Conservation (phyloP, 2,113 vertebrate species). For the Myrmecobius fasciatus region DNA sequence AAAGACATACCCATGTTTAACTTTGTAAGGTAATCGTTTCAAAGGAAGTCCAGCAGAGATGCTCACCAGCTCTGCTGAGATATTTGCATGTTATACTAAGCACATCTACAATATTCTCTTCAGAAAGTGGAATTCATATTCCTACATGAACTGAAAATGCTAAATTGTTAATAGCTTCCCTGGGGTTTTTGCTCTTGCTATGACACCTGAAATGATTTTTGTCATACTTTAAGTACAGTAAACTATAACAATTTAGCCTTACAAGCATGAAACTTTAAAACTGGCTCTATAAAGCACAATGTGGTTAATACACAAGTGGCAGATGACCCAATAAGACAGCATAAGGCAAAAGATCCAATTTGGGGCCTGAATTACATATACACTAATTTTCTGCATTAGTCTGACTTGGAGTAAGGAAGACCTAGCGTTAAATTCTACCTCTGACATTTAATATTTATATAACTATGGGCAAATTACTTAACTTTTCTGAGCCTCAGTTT, state of each 20-base stretch:
- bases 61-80: neutral
- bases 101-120: slow-evolving; percentile 36
- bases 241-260: slow-evolving; percentile 32
- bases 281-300: neutral
- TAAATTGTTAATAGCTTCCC: slow-evolving; percentile 49
- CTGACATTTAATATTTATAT: neutral
- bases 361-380: neutral
- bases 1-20: slow-evolving; percentile 36
- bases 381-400: neutral
- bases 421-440: neutral
- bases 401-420: neutral
- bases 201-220: slow-evolving; percentile 34
- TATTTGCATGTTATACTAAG: slow-evolving; percentile 44
- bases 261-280: slow-evolving; percentile 42
- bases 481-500: neutral
- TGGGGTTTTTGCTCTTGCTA: slow-evolving; percentile 40
- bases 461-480: neutral
- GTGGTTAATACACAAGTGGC: neutral
- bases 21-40: neutral
- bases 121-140: slow-evolving; percentile 47
- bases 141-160: slow-evolving; percentile 6
- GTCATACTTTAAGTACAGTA: slow-evolving; percentile 23
- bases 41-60: slow-evolving; percentile 28
- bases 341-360: neutral
- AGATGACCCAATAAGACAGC: neutral